A percentile compares a stretch with the other conserved stretches of the same genome.
These are phyloP conservation scores for Porites evermanni DNA, from an alignment of 92 coral and sea anemone genomes.

Conservation along the genomic window DNA sequence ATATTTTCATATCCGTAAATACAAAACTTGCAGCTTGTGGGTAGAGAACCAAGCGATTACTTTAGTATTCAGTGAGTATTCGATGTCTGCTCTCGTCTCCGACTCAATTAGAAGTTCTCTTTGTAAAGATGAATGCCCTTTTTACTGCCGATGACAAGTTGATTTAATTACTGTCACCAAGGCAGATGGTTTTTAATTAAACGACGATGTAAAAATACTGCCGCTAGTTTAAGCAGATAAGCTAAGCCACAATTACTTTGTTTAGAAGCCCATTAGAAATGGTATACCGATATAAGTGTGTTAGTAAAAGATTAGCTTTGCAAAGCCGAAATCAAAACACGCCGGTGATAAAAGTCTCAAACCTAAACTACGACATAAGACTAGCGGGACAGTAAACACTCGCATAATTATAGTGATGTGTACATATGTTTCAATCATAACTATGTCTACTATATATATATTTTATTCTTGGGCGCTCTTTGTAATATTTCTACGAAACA, in stretches of 20 bases:
- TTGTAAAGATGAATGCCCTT: conserved; percentile 39
- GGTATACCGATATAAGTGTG: conserved; percentile 5
- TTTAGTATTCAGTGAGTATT: too few species aligned
- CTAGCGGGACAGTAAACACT: too few species aligned
- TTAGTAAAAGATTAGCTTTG: background rate
- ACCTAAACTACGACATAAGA: background rate
- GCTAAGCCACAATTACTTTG: conserved; percentile 13
- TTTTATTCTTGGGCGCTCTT: too few species aligned
- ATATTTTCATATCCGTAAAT: background rate
- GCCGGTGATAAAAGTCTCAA: background rate
- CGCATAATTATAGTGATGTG: too few species aligned
- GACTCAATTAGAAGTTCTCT: conserved; percentile 13
- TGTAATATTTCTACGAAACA: too few species aligned
- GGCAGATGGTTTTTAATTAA: conserved; percentile 33
- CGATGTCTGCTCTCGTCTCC: background rate
- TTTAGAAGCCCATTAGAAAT: conserved; percentile 7
- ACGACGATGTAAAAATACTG: conserved; percentile 19
- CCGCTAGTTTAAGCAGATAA: conserved; percentile 42
- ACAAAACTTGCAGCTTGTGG: background rate
- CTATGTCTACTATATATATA: too few species aligned
- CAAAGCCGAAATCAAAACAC: conserved; percentile 14
- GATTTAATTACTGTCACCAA: conserved; percentile 73
- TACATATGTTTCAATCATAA: too few species aligned
- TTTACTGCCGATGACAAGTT: conserved; percentile 61
- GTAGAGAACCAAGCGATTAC: background rate